Evolutionary conservation across 1,140 invertebrate species (phyloP).

Genomic region (Coelopa frigida): DNA sequence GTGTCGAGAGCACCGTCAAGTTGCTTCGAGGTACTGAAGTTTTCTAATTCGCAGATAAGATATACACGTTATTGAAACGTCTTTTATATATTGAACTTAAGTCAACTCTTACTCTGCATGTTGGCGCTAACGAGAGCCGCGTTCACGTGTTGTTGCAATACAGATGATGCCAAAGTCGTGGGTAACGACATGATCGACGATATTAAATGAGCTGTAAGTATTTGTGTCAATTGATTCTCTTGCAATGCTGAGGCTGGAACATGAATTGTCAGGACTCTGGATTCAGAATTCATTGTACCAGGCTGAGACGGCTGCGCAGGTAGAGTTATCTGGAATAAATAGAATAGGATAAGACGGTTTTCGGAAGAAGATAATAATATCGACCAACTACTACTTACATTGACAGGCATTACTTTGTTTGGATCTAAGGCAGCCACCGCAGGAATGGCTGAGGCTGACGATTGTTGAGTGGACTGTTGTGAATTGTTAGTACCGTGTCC

Average conservation of each 20-base stretch:
- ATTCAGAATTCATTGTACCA: conserved; percentile 56
- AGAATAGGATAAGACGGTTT: background rate
- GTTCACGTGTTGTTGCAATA: conserved; percentile 81
- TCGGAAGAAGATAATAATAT: background rate
- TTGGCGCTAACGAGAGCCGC: conserved; percentile 58
- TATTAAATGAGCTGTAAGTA: conserved; percentile 72
- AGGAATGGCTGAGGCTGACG: conserved; percentile 38
- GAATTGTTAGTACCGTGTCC: background rate
- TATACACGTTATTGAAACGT: background rate
- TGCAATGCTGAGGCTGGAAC: conserved; percentile 75
- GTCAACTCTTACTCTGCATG: conserved; percentile 31
- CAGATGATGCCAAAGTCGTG: conserved; percentile 63
- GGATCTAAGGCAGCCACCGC: conserved; percentile 43
- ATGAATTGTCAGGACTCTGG: conserved; percentile 70
- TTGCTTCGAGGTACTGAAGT: conserved; percentile 31
- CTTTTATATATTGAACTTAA: conserved; percentile 17
- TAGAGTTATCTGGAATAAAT: conserved; percentile 44
- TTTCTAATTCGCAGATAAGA: conserved; percentile 22
- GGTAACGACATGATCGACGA: conserved; percentile 78
- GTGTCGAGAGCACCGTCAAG: conserved; percentile 69
- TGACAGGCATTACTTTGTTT: conserved; percentile 44
- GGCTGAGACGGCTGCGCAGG: conserved; percentile 66
- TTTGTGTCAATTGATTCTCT: conserved; percentile 55
- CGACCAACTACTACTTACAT: conserved; percentile 22
- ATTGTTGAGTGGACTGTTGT: conserved; percentile 10